phyloP scores from a whole-genome alignment of 1,140 invertebrate genomes.

The Elymnias hypermnestra region DNA sequence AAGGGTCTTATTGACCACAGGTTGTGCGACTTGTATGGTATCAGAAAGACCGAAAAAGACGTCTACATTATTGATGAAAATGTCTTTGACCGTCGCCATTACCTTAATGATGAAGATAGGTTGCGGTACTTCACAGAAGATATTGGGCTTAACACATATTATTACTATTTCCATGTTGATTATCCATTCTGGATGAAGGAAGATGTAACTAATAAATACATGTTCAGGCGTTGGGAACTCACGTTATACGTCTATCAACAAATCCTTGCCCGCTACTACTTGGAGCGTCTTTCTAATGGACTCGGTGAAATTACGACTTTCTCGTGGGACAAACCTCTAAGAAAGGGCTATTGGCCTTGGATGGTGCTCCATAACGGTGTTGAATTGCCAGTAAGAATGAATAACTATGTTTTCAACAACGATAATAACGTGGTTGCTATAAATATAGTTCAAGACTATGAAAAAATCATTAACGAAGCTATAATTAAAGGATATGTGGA shows the following conservation, averaged over 20 bases:
- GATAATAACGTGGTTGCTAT: conserved; percentile 71
- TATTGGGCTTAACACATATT: conserved; percentile 81
- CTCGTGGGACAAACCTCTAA: conserved; percentile 68
- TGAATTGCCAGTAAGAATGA: conserved; percentile 78
- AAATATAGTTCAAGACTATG: conserved; percentile 72
- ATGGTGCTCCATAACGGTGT: conserved; percentile 79
- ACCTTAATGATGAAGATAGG: conserved; percentile 53
- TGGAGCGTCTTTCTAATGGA: conserved; percentile 80
- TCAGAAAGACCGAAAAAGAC: conserved; percentile 60
- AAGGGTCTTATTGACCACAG: conserved; percentile 56
- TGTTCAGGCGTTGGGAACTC: conserved; percentile 77
- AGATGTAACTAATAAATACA: conserved; percentile 69
- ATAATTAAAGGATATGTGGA: conserved; percentile 80
- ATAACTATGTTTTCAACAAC: conserved; percentile 74
- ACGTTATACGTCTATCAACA: conserved; percentile 79
- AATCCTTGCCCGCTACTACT: conserved; percentile 79
- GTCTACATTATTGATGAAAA: conserved; percentile 66
- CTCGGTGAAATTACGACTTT: conserved; percentile 76
- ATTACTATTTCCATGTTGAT: conserved; percentile 81
- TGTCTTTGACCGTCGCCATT: conserved; percentile 57
- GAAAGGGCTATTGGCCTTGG: conserved; percentile 79
- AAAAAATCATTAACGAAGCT: conserved; percentile 79
- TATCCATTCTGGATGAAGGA: conserved; percentile 81
- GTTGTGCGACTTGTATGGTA: conserved; percentile 56
- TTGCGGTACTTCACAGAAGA: conserved; percentile 83